Evolutionary conservation across 1,140 invertebrate species (phyloP), one percentile per base, ranked within the genome.

Genomic region (Drosophila lini): DNA sequence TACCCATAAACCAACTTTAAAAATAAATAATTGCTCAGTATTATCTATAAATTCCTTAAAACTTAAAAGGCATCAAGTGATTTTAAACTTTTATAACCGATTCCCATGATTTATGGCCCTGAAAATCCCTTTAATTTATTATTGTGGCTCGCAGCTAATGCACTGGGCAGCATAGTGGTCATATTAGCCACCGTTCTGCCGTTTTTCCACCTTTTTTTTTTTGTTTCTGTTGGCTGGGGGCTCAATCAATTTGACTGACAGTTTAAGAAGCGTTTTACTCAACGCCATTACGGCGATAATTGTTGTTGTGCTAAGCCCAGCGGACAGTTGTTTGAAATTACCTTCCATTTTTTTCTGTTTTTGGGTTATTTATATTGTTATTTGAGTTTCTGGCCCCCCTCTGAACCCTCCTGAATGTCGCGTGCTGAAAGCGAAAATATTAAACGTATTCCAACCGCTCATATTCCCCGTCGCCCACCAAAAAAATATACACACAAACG

Each of bases 221-320:
- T 47, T 28, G 57, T 69, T 52, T 36, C 36, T n/a, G 25, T 38
- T 3, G 32, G 52, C 61, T 44, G 42, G 75, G 68, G 78, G 84
- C 77, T 89, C 77, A 84, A 88, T 88, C 84, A 88, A 59, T 10
- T 71, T 88, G 84, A 88, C 56, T 81, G 84, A 89, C 78, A 73
- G 50, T 57, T 74, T 80, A 88, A 88, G 85, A 59, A 74, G 61
- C 74, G 42, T 82, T 78, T 74, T 67, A 74, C 75, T 77, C 68
- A 60, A 45, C 69, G 53, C 67, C 69, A 74, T 56, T 78, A 50
- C 57, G 42, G 67, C 34, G 69, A 73, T 73, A 71, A 73, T 71
- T 73, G 69, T 73, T 70, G 55, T 61, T 82, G 57, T 68, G 62
- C 71, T 69, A 64, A 65, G 67, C 69, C 78, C 74, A 48, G 82